Percentiles rank a stretch among this genome's conserved stretches.
Conservation (phyloP, 2,797 vertebrate species). For the Coregonus ussuriensis region DNA sequence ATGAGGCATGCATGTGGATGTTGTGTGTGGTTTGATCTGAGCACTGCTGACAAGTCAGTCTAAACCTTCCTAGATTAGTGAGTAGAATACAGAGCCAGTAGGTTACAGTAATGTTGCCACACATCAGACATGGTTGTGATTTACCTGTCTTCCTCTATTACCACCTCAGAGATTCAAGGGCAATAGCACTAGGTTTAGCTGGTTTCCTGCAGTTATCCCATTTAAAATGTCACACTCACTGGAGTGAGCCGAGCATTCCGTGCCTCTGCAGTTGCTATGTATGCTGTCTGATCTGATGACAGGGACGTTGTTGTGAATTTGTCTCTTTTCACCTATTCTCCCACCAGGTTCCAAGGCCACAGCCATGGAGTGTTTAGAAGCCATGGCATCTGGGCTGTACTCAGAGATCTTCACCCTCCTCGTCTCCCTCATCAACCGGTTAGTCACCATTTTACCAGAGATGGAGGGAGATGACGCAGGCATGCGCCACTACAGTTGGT, state of each 20-base stretch:
- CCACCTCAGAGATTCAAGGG: constrained; percentile 28
- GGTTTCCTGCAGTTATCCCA: not conserved
- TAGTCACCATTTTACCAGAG: constrained; percentile 30
- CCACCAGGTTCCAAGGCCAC: constrained; percentile 83
- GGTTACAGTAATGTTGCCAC: constrained; percentile 21
- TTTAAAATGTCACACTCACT: not conserved
- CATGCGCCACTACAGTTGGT: not conserved
- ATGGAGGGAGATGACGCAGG: not conserved
- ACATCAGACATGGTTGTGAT: constrained; percentile 11
- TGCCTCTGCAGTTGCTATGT: not conserved
- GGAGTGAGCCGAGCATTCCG: not conserved
- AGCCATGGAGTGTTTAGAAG: constrained; percentile 91
- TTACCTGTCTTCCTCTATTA: not conserved
- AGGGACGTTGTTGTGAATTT: not conserved
- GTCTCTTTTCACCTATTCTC: constrained; percentile 19
- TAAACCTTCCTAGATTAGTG: constrained; percentile 47
- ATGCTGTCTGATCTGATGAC: not conserved
- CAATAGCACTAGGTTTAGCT: not conserved
- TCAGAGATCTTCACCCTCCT: constrained; percentile 90
- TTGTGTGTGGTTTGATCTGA: constrained; percentile 39
- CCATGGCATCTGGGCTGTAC: constrained; percentile 88
- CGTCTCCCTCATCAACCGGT: constrained; percentile 92
- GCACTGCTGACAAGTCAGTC: constrained; percentile 25
- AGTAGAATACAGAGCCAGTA: constrained; percentile 12
- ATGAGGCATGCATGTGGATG: not conserved